A percentile compares a stretch with the other conserved stretches of the same genome.
phyloP scores from a whole-genome alignment of 1,140 invertebrate genomes.

The Tetramorium simillimum region DNA sequence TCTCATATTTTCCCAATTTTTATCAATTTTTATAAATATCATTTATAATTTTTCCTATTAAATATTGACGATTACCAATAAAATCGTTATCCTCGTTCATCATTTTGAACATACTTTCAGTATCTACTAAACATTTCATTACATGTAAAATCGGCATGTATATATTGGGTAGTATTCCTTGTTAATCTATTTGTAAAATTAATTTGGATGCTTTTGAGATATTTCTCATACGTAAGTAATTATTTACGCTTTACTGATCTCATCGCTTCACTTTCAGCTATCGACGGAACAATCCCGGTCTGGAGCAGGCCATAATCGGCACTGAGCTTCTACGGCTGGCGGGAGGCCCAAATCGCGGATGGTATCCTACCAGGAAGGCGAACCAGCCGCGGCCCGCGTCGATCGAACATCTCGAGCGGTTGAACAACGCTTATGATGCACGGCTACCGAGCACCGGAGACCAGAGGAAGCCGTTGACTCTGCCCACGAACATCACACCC shows the following conservation, averaged over 20 bases:
- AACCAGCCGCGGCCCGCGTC: slow-evolving; percentile 89
- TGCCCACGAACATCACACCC: slow-evolving; percentile 93
- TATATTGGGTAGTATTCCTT: no score
- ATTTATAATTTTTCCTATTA: no score
- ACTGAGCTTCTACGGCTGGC: slow-evolving; percentile 91
- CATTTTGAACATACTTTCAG: no score
- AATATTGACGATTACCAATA: no score
- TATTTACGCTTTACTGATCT: not conserved
- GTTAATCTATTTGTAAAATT: no score
- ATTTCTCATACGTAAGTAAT: not conserved
- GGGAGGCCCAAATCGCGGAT: slow-evolving; percentile 92
- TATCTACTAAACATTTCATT: no score
- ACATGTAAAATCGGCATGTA: no score
- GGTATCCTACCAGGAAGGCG: slow-evolving; percentile 90
- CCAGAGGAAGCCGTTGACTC: slow-evolving; percentile 90
- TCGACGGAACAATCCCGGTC: slow-evolving; percentile 88
- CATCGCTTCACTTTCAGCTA: slow-evolving; percentile 81
- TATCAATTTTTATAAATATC: no score
- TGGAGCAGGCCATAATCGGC: slow-evolving; percentile 89
- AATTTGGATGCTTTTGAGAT: no score
- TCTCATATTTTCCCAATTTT: no score
- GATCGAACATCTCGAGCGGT: slow-evolving; percentile 92
- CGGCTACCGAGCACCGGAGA: slow-evolving; percentile 86
- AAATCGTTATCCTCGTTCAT: no score
- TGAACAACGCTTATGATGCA: slow-evolving; percentile 86